phyloP scores from a whole-genome alignment of 2,797 vertebrate species.

The Pyrrhura leucotis region DNA sequence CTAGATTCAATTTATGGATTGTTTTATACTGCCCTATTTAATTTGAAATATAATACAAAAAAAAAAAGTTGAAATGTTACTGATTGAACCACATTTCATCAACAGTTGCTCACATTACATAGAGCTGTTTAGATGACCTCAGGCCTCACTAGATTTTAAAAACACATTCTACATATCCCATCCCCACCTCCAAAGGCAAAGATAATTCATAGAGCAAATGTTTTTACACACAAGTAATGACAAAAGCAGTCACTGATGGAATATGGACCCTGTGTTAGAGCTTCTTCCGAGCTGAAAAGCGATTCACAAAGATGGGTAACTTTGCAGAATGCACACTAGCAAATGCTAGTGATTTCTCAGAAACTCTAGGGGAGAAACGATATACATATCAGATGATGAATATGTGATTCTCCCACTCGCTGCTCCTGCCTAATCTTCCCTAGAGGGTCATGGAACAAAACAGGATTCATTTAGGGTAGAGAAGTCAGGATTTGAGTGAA shows the following conservation, averaged over 20 bases:
- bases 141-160: not conserved
- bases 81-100: not conserved
- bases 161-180: not conserved
- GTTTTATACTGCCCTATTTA: constrained; percentile 3
- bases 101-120: not conserved
- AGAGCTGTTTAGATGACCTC: not conserved
- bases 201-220: not conserved
- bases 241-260: not conserved
- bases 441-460: not conserved
- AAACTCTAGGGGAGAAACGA: not conserved
- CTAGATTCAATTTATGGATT: not conserved
- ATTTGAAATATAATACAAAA: constrained; percentile 4
- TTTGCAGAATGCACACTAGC: not conserved
- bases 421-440: not conserved
- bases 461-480: not conserved
- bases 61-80: not conserved
- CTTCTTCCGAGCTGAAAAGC: not conserved
- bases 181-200: not conserved
- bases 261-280: not conserved
- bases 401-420: not conserved
- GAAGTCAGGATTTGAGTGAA: not conserved
- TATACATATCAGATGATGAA: not conserved
- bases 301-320: not conserved
- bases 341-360: not conserved
- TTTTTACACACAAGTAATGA: not conserved